Evolutionary conservation across 2,888 invertebrate species (phyloP).

Genomic region (Archips xylosteana): DNA sequence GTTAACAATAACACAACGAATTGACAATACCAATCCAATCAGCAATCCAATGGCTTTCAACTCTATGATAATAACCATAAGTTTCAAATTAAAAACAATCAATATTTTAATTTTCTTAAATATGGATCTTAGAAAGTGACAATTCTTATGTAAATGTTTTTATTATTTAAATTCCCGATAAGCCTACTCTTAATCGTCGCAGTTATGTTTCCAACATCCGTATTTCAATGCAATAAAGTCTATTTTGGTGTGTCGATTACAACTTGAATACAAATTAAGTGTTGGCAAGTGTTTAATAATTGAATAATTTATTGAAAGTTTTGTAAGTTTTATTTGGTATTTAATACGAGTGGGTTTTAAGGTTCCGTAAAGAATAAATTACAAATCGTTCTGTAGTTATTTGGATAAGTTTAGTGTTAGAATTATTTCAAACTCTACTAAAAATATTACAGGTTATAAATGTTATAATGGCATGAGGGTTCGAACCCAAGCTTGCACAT

Average conservation of each 20-base stretch:
- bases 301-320: constrained; percentile 33
- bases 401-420: no score
- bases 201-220: background rate
- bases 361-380: constrained; percentile 6
- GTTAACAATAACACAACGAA: background rate
- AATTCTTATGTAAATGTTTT: constrained; percentile 38
- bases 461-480: no score
- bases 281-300: constrained; percentile 37
- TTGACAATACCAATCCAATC: constrained; percentile 9
- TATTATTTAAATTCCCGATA: constrained; percentile 37
- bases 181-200: constrained; percentile 23
- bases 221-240: constrained; percentile 21
- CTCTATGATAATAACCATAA: background rate
- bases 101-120: background rate
- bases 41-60: background rate
- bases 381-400: background rate
- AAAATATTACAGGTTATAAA: no score
- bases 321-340: constrained; percentile 35
- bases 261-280: constrained; percentile 24
- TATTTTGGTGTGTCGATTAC: background rate
- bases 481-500: no score
- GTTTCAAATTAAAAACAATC: background rate
- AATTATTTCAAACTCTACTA: no score
- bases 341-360: background rate
- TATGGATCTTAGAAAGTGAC: constrained; percentile 31